phyloP scores from a whole-genome alignment of 2,797 vertebrate species.

The Enteromius unitaeniatus region DNA sequence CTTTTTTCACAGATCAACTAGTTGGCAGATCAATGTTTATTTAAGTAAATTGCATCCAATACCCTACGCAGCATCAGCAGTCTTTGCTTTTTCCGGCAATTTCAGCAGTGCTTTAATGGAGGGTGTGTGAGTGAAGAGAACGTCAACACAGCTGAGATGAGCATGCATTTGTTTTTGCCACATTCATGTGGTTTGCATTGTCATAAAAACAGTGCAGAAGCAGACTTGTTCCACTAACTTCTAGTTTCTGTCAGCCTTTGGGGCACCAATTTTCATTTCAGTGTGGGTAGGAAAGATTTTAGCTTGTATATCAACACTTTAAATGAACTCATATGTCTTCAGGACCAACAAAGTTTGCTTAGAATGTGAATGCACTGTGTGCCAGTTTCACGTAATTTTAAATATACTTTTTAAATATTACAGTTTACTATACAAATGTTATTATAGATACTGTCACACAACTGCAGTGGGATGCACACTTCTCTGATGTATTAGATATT shows the following conservation, averaged over 20 bases:
- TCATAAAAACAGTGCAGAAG: constrained; percentile 17
- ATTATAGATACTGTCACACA: background rate
- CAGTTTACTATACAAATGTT: background rate
- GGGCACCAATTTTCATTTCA: background rate
- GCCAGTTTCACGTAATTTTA: background rate
- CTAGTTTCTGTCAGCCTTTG: background rate
- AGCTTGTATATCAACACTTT: background rate
- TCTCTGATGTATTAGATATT: background rate
- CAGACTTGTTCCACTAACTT: background rate
- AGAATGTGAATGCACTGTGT: background rate
- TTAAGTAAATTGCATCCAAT: background rate
- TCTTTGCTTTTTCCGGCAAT: background rate
- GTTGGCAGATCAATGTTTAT: background rate
- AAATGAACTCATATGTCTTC: background rate
- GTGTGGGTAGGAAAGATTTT: background rate
- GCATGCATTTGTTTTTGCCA: constrained; percentile 15
- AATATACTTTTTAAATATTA: background rate
- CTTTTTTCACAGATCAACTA: background rate
- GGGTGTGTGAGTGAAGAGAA: background rate
- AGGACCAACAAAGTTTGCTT: background rate
- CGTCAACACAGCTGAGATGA: constrained; percentile 3
- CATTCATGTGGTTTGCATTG: constrained; percentile 17
- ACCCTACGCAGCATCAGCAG: background rate
- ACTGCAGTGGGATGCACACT: background rate
- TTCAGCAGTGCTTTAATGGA: constrained; percentile 10